Evolutionary conservation across 2,888 invertebrate genomes (phyloP).

Genomic region (Ichneumoninae sp.): DNA sequence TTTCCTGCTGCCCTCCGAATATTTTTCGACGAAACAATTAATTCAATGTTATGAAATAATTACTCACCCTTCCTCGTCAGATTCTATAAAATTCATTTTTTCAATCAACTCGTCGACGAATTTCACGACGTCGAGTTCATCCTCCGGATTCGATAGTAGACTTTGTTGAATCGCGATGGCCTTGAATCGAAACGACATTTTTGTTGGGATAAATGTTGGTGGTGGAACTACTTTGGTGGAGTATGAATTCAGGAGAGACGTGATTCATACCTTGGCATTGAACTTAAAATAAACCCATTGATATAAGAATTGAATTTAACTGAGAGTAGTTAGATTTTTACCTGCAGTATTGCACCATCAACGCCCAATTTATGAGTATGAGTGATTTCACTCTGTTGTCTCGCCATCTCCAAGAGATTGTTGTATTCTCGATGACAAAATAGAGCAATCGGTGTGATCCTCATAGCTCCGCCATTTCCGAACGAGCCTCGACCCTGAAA

Average conservation of each 20-base stretch:
- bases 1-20: not conserved
- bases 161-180: constrained; percentile 87
- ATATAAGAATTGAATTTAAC: not conserved
- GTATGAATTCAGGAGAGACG: too few relatives aligned
- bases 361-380: constrained; percentile 87
- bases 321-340: constrained; percentile 65
- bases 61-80: constrained; percentile 83
- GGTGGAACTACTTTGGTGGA: too few relatives aligned
- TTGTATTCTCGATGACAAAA: constrained; percentile 86
- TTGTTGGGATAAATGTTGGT: not conserved
- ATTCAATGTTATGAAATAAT: constrained; percentile 14
- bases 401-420: constrained; percentile 85
- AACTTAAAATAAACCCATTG: not conserved
- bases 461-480: constrained; percentile 93
- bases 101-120: constrained; percentile 85
- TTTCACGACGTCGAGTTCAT: constrained; percentile 84
- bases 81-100: constrained; percentile 86
- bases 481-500: constrained; percentile 89
- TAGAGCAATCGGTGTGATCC: constrained; percentile 88
- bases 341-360: constrained; percentile 86
- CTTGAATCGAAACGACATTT: constrained; percentile 77
- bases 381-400: constrained; percentile 86
- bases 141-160: constrained; percentile 83
- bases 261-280: too few relatives aligned
- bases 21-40: not conserved